phyloP scores from a whole-genome alignment of 1,140 invertebrate genomes.

The Eurosta solidaginis region DNA sequence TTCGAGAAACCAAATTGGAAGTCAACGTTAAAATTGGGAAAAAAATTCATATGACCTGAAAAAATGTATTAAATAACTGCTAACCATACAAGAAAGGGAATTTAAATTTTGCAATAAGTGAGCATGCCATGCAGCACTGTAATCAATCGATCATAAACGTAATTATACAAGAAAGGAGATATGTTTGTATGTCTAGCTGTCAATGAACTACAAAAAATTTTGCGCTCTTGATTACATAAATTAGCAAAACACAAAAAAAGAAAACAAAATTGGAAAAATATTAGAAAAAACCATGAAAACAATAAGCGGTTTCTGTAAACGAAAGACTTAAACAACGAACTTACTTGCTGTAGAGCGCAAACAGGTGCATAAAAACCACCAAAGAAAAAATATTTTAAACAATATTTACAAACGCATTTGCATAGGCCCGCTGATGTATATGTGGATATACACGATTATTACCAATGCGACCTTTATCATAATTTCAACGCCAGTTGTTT shows the following conservation, averaged over 20 bases:
- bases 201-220: neutral
- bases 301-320: neutral
- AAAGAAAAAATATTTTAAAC: neutral
- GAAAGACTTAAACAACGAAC: neutral
- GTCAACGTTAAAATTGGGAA: neutral
- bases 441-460: neutral
- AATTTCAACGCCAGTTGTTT: neutral
- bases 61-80: neutral
- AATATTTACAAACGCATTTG: neutral
- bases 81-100: neutral
- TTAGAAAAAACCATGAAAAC: neutral
- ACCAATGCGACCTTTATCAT: constrained; percentile 6
- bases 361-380: neutral
- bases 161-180: neutral
- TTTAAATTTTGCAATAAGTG: neutral
- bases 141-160: neutral
- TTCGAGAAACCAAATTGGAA: neutral
- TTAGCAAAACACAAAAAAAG: neutral
- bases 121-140: too few relatives aligned
- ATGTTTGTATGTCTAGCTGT: neutral
- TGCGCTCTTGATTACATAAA: neutral
- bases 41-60: neutral
- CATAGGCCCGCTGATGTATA: too few relatives aligned
- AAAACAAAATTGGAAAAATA: neutral
- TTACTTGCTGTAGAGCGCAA: neutral